Percentiles rank a stretch among this genome's conserved stretches.
Conservation (phyloP, 2,888 invertebrate genomes). For the Dorcus hopei region DNA sequence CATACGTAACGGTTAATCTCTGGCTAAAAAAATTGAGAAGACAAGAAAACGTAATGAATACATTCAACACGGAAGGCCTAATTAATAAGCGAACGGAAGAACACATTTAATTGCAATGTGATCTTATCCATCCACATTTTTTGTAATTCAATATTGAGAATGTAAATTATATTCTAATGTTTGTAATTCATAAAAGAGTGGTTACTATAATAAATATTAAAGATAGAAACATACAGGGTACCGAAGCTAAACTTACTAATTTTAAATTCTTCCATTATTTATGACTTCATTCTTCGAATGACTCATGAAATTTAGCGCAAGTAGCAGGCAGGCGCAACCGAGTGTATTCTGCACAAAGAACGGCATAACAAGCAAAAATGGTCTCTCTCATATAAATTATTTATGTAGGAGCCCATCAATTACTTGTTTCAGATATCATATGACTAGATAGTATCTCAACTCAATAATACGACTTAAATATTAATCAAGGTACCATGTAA, state of each 20-base stretch:
- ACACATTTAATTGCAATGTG: too few species aligned
- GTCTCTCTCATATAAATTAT: slow-evolving; percentile 8
- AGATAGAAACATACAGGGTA: neutral
- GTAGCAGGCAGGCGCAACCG: too few species aligned
- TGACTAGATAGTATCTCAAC: neutral
- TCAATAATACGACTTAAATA: slow-evolving; percentile 7
- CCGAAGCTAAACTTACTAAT: slow-evolving; percentile 1
- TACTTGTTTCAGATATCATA: slow-evolving; percentile 7
- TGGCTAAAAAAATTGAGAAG: too few species aligned
- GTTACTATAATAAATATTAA: too few species aligned
- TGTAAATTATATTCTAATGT: too few species aligned
- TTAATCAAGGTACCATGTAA: slow-evolving; percentile 13
- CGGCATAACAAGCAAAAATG: slow-evolving; percentile 1
- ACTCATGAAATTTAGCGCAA: slow-evolving; percentile 12
- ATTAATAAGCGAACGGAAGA: too few species aligned
- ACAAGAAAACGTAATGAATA: too few species aligned
- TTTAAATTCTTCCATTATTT: slow-evolving; percentile 18
- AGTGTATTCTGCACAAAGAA: neutral
- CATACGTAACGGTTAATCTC: too few species aligned
- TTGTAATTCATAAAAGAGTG: too few species aligned
- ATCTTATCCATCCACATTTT: too few species aligned
- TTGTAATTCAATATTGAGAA: too few species aligned
- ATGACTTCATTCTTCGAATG: slow-evolving; percentile 19
- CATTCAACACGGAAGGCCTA: too few species aligned
- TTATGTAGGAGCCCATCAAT: slow-evolving; percentile 7